Base-by-base conservation (phyloP, 2,113 vertebrate genomes). In the Delphinus delphis region DNA sequence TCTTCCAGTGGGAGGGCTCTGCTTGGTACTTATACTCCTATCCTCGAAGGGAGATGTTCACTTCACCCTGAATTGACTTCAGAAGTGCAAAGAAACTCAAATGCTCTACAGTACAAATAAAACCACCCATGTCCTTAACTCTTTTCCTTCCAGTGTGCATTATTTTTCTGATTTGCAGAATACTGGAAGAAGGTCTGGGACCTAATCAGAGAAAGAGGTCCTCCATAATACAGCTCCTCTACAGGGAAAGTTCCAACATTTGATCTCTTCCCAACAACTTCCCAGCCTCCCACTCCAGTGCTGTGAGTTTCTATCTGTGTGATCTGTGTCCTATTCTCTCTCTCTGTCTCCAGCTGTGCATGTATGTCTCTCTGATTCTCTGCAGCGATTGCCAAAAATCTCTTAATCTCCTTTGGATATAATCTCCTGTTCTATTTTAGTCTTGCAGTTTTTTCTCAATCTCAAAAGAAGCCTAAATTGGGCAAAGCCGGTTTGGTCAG, bases 381-480 rank as follows among this genome's bases (percentile, higher is more conserved):
- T 25, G 28, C 28, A 83, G 79, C 3, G 5, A 47, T 55, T 62
- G 38, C 41, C 81, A 88, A 50, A 90, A 79, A 33, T 90, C 25
- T 65, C 38, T 58, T 65, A 63, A 80, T 93, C 47, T 90, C 70
- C 62, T 73, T n/a, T 73, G 44, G 68, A 50, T 41, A 71, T 80
- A 81, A 95, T 90, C 68, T 80, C 73, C 12, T 70, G 5, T 62
- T 85, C 87, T 95, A 67, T 77, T 97, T 95, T 62, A 95, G 58
- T 77, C 82, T 71, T 93, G 58, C 25, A 11, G 6, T 70, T 50
- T 71, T 13, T 80, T 80, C 58, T 55, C 65, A n/a, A 3, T 77
- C 71, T 95, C 86, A 50, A 53, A 88, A 96, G 41, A 55, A 91
- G 12, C 14, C 60, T 77, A 92, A 82, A 86, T 79, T 85, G 28